Percentiles rank a stretch among this genome's conserved stretches.
These are phyloP conservation scores for Nasonovia ribisnigri DNA, from an alignment of 2,888 invertebrate species.

Conservation along the genomic window DNA sequence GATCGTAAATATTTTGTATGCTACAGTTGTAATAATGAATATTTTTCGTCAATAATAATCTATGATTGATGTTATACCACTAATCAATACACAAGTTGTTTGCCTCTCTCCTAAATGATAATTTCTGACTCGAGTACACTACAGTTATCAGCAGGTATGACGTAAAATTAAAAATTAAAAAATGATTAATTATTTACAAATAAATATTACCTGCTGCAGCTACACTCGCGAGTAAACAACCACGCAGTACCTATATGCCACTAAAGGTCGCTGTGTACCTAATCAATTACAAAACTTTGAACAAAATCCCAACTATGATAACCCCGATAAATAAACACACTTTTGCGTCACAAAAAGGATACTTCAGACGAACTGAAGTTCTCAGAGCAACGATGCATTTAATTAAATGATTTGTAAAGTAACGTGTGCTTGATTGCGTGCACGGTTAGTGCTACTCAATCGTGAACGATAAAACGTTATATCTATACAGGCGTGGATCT, in stretches of 20 bases:
- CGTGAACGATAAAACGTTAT: too few species aligned
- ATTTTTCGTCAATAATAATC: neutral
- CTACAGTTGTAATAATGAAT: neutral
- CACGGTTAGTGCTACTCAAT: too few species aligned
- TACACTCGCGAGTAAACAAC: neutral
- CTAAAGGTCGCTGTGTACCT: neutral
- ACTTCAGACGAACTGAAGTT: neutral
- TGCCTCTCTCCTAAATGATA: neutral
- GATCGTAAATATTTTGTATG: neutral
- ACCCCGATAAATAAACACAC: neutral
- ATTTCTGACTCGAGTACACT: neutral
- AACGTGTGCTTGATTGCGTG: neutral
- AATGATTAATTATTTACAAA: constrained; percentile 1
- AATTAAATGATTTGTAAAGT: neutral
- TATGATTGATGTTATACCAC: neutral
- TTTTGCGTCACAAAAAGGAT: neutral
- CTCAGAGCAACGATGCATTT: neutral
- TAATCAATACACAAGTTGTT: neutral
- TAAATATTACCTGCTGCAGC: neutral
- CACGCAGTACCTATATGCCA: neutral
- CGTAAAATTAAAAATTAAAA: neutral
- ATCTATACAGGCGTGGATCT: too few species aligned
- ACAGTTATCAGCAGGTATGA: neutral
- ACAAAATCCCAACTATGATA: neutral
- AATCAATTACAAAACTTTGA: neutral